A percentile compares a stretch with the other conserved stretches of the same genome.
Conservation (phyloP, 2,113 vertebrate genomes). For the Daphoenositta chrysoptera region DNA sequence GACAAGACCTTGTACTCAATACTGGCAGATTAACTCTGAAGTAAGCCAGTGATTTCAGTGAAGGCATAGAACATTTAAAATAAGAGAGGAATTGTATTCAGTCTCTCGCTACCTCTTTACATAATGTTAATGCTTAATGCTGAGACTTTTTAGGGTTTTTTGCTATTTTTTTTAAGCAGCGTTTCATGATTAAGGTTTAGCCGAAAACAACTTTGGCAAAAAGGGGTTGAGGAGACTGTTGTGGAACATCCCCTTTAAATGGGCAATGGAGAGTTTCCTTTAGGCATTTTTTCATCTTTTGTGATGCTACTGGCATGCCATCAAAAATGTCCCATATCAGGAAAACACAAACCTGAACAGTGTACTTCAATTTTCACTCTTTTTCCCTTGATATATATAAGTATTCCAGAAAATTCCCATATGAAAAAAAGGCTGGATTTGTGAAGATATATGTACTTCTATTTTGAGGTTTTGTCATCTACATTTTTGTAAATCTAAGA, state of each 20-base stretch:
- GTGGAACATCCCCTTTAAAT: background rate
- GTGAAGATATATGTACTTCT: background rate
- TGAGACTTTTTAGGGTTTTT: background rate
- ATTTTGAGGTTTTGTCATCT: background rate
- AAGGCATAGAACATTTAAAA: background rate
- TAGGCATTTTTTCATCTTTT: background rate
- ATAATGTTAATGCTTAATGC: background rate
- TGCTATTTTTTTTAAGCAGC: background rate
- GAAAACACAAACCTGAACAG: background rate
- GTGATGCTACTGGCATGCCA: background rate
- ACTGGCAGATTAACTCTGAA: background rate
- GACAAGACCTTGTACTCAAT: background rate
- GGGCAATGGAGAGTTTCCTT: background rate
- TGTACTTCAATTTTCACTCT: background rate
- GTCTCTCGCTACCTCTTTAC: background rate
- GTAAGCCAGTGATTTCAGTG: background rate
- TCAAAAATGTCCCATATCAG: background rate
- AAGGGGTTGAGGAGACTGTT: background rate
- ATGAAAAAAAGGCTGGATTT: background rate
- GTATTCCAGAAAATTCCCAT: background rate
- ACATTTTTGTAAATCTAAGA: background rate
- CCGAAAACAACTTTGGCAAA: background rate
- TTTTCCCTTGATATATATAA: background rate
- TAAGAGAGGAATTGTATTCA: background rate
- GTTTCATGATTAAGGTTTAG: background rate